These are phyloP conservation scores for Hydrocynus forskahlii DNA, from an alignment of 2,797 vertebrate genomes.

Conservation along the genomic window DNA sequence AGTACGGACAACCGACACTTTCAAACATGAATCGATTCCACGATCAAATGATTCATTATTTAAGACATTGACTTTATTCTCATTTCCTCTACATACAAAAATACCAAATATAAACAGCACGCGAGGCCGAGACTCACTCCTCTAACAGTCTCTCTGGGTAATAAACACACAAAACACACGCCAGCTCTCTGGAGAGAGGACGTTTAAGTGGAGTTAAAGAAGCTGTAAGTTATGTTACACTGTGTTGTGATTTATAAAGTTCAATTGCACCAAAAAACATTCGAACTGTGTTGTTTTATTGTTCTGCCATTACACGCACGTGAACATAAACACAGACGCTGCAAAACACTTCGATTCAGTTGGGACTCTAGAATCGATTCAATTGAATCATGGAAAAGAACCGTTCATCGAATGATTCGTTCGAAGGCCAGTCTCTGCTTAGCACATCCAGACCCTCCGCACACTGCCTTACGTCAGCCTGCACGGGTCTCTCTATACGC, in stretches of 20 bases:
- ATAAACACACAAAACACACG: neutral
- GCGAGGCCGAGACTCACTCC: too few species aligned
- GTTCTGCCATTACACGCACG: neutral
- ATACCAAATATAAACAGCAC: too few species aligned
- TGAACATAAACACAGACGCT: neutral
- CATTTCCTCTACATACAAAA: neutral
- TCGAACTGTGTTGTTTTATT: neutral
- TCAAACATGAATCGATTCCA: neutral
- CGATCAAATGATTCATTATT: neutral
- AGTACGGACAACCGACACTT: neutral
- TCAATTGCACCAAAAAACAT: neutral
- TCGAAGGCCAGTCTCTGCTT: conserved; percentile 32
- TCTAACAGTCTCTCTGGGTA: too few species aligned
- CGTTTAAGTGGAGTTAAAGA: neutral
- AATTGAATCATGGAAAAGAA: neutral
- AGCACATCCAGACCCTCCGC: neutral
- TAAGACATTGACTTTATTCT: neutral
- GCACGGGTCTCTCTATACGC: conserved; percentile 11
- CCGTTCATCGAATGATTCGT: neutral
- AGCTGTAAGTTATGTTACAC: neutral
- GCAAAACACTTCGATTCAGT: neutral
- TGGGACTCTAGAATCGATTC: neutral
- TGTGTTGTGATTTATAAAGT: neutral
- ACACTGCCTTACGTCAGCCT: conserved; percentile 42
- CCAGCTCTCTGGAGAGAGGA: neutral